Evolutionary conservation across 2,797 vertebrate species (phyloP), one percentile per base, ranked within the genome.

Genomic region (Scyliorhinus canicula): DNA sequence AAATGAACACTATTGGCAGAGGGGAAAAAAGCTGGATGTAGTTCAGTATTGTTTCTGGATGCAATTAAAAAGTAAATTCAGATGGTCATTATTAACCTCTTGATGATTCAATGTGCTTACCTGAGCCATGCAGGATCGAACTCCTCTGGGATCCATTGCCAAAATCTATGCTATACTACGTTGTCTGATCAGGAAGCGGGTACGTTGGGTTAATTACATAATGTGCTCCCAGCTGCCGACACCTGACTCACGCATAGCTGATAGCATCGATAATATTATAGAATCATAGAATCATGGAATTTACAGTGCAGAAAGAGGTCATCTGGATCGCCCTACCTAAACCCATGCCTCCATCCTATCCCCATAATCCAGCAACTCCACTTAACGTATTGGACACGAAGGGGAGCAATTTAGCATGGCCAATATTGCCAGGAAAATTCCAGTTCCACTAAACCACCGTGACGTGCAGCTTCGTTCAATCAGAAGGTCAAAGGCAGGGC

Each of bases 1-100:
- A 93, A 93, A 93, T 93, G 65, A 24, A 50, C 44, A 69, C 91
- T 44, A 69, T 69, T 69, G 44, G 3, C 44, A 50, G 91, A 91
- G 3, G 55, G 9, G 63, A 91, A 65, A 60, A 40, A 74, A 71
- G 31, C 57, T 63, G 57, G 19, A 44, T 11, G 4, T 4, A 93
- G 44, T 93, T 93, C 28, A 8, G 65, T 40, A 52, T 93, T 93
- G 88, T 93, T 93, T 93, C 31, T n/a, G 14, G 12, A 35, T 3
- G n/a, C 9, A 91, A 63, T 91, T 44, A 44, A 91, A 91, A 63
- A 52, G 63, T n/a, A 40, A 91, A 90, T 90, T 82, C 77, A 24
- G 77, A 82, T 8, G 88, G 57, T 40, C 88, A 63, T 65, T 91
- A n/a, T 63, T n/a, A 91, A n/a, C 57, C 7, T n/a, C 16, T 60